These are phyloP conservation scores for Coleophora deauratella DNA, from an alignment of 2,888 invertebrate genomes.

Conservation along the genomic window DNA sequence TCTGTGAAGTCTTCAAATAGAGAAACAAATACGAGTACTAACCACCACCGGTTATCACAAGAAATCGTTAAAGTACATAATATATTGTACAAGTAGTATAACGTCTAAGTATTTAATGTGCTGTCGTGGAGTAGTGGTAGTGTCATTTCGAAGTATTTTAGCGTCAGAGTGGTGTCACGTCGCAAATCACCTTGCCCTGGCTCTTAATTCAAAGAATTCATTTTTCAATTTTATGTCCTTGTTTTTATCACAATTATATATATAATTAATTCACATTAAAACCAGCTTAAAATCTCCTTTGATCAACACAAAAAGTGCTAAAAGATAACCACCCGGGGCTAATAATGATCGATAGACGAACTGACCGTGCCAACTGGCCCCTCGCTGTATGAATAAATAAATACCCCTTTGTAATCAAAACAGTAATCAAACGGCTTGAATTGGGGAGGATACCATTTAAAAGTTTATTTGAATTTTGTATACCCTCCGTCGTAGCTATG, in stretches of 20 bases:
- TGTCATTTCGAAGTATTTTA: no score
- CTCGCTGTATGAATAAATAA: neutral
- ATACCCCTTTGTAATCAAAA: slow-evolving; percentile 58
- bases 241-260: neutral
- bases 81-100: no score
- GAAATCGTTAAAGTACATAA: no score
- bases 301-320: slow-evolving; percentile 29
- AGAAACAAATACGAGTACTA: no score
- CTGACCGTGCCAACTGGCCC: slow-evolving; percentile 37
- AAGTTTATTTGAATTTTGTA: slow-evolving; percentile 63
- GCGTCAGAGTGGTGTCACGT: no score
- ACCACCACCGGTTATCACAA: no score
- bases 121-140: no score
- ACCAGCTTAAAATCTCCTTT: slow-evolving; percentile 12
- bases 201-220: no score
- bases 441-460: slow-evolving; percentile 43
- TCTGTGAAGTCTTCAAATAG: no score
- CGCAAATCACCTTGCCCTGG: no score
- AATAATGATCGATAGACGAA: slow-evolving; percentile 57
- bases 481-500: slow-evolving; percentile 19
- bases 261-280: slow-evolving; percentile 10
- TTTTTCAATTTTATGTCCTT: no score
- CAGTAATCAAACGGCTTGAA: slow-evolving; percentile 62
- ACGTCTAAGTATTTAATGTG: no score
- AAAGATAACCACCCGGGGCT: slow-evolving; percentile 32